phyloP scores from a whole-genome alignment of 2,113 vertebrate genomes.

The Coryphaenoides rupestris region DNA sequence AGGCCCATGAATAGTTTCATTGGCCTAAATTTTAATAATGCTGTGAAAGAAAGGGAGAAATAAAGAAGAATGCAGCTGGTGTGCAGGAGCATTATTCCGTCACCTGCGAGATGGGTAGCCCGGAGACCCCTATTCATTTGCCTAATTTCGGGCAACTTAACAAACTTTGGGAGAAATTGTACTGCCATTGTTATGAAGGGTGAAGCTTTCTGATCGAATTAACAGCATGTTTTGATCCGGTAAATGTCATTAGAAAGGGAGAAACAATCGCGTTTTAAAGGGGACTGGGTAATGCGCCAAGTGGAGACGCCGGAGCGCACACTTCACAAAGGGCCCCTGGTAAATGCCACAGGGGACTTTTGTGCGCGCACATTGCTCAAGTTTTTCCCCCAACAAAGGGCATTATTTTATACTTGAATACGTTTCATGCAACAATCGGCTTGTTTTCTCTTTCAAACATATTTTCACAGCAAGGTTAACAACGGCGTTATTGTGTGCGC shows the following conservation, averaged over 20 bases:
- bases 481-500: conserved; percentile 86
- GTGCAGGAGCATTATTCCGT: conserved; percentile 94
- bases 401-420: conserved; percentile 99
- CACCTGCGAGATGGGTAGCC: conserved; percentile 94
- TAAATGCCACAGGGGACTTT: conserved; percentile 94
- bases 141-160: conserved; percentile 99
- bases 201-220: conserved; percentile 99
- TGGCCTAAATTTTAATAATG: conserved; percentile 98
- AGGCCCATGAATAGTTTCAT: conserved; percentile 98
- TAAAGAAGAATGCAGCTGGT: conserved; percentile 98
- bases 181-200: conserved; percentile 97
- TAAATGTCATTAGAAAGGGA: conserved; percentile 99
- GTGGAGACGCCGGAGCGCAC: conserved; percentile 98
- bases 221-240: conserved; percentile 99
- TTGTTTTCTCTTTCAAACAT: conserved; percentile 99
- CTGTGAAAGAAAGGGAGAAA: conserved; percentile 90
- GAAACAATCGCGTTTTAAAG: conserved; percentile 98
- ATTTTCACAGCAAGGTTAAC: conserved; percentile 98
- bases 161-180: conserved; percentile 99
- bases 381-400: conserved; percentile 97
- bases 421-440: conserved; percentile 99
- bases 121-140: conserved; percentile 98
- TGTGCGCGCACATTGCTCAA: conserved; percentile 94
- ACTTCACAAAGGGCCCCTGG: conserved; percentile 92
- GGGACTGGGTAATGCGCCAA: conserved; percentile 94